These are phyloP conservation scores for Anableps anableps DNA, from an alignment of 2,797 vertebrate genomes.

Conservation along the genomic window DNA sequence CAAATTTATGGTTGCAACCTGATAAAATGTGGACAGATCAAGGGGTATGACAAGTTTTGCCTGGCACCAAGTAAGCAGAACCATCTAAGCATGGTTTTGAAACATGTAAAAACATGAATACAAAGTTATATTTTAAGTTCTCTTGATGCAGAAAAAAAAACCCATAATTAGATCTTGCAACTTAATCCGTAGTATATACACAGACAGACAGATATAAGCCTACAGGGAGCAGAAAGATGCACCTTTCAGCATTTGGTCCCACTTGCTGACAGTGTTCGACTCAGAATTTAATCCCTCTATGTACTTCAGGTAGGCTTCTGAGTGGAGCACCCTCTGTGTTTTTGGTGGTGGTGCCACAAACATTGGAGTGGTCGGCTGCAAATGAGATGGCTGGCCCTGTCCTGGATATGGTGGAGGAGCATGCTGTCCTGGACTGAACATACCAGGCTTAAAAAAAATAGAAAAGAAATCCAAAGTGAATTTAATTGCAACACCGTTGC, in stretches of 20 bases:
- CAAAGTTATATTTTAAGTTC: not conserved
- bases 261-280: slow-evolving; percentile 94
- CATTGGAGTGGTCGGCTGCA: slow-evolving; percentile 93
- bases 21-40: not conserved
- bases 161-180: not conserved
- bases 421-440: slow-evolving; percentile 90
- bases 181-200: not conserved
- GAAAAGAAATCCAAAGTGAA: not conserved
- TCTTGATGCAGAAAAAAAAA: not conserved
- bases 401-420: slow-evolving; percentile 97
- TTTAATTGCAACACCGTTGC: not conserved
- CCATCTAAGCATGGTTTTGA: not conserved
- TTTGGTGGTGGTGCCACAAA: slow-evolving; percentile 97
- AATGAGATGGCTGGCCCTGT: slow-evolving; percentile 86
- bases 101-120: not conserved
- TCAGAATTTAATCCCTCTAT: slow-evolving; percentile 96
- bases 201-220: not conserved
- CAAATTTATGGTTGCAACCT: not conserved
- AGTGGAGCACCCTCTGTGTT: slow-evolving; percentile 96
- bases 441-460: slow-evolving; percentile 83
- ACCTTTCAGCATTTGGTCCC: slow-evolving; percentile 98
- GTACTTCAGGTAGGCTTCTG: slow-evolving; percentile 97
- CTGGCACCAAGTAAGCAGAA: not conserved
- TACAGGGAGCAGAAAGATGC: slow-evolving; percentile 12
- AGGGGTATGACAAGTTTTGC: not conserved